Base-by-base conservation (phyloP, 2,113 vertebrate species). In the Macquaria ambigua region DNA sequence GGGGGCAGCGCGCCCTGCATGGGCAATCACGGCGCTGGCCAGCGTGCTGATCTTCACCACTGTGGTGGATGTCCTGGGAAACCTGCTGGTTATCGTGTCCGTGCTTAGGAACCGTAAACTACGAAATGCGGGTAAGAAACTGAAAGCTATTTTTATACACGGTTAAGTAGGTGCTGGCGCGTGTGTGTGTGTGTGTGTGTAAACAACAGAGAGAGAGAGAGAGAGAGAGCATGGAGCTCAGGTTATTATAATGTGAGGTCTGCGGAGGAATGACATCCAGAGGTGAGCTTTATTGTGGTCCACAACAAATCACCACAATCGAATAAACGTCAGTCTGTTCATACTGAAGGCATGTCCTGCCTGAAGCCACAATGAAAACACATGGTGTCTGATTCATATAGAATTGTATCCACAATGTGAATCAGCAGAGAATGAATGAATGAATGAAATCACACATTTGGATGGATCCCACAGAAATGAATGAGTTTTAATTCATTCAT, bases 41-140 rank as follows among this genome's bases (percentile, higher is more conserved):
- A 81, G 69, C 34, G 82, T 90, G 25, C 82, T 90, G 55, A 90
- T 90, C 81, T 82, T 90, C 85, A 90, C 85, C 37, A 90, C 88
- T 0, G 88, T 90, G 43, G 88, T 90, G 52, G 88, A 90, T 23
- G 85, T 90, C 7, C 53, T 90, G 66, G 88, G 88, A 23, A 90
- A 90, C 82, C 85, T 90, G 70, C 85, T 90, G 74, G 88, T 90
- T 37, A 84, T 90, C 14, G 46, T 82, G 64, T 84, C 88, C 1
- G 88, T 90, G 64, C 43, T 84, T 0, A 77, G 82, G 48, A 90
- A 90, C 59, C 71, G 74, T 1, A 90, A 90, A 85, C 82, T 90
- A 25, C 79, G 85, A 23, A 90, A 90, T 62, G 88, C 85, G 8
- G 88, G 88, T 90, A 85, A 68, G 85, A 82, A 14, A 23, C 25